Evolutionary conservation across 2,888 invertebrate genomes (phyloP), one percentile per base, ranked within the genome.

Genomic region (Buathra laborator): DNA sequence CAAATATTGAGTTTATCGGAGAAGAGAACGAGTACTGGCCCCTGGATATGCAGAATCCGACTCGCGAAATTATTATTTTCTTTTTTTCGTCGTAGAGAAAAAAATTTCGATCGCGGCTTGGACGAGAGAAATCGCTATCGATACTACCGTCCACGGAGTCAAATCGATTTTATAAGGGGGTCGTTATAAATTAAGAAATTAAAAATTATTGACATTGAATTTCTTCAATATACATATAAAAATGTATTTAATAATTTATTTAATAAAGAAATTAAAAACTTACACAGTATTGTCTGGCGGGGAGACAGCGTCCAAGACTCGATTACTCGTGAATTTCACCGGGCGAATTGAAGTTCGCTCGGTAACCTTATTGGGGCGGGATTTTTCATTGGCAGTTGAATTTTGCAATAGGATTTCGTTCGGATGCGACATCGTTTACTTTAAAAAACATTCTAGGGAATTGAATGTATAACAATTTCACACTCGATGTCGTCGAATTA

Each of bases 211-310:
- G 4, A 48, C 1, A 48, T 48, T n/a, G 14, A 48, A 48, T 48
- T 19, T 9, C 9, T 19, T 7, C 9, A 7, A 37, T 37, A 37
- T 1, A 37, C 37, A 37, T 5, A 6, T 7, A 16, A 16, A 53
- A 16, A 6, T 16, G 4, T 6, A 9, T 1, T 19, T 24, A 19
- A 19, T 19, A 19, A 19, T 19, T 19, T 19, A 19, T 19, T 0
- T 19, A 19, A 19, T 19, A 56, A 56, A 56, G n/a, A 4, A 6
- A 37, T 37, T 24, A 53, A 6, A 56, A 37, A 53, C 71, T 71
- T 71, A 71, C 71, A 71, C 51, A 7, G 53, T 71, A n/a, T 71
- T 71, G 37, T 71, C 71, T 10, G 53, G 37, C 32, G 71, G 53
- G 12, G 71, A 19, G n/a, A 71, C 32, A 5, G 53, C 53, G 53